Base-by-base conservation (phyloP, 1,140 invertebrate species). In the Panagrolaimus sp. region DNA sequence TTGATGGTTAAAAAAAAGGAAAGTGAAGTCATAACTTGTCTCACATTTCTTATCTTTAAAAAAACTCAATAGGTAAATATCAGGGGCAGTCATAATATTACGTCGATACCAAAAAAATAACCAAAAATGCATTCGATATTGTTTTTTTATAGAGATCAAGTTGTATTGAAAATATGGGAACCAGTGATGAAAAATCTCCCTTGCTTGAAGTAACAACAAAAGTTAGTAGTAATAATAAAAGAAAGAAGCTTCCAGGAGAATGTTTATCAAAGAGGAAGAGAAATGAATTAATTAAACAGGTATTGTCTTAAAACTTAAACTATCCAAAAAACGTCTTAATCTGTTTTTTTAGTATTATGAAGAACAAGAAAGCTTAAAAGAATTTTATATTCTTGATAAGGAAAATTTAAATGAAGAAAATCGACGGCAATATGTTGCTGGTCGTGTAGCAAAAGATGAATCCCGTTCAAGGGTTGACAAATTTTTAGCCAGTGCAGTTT, bases 281-380 rank as follows among this genome's bases (percentile, higher is more conserved):
- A 16, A 25, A 20, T 1, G 27, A 57, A 5, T 27, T 57, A 16
- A 25, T 57, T 25, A 57, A 57, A 57, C 51, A 57, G 51, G 51
- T 57, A 57, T 7, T 2, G 31, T 38, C 7, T 7, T 4, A 4
- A 7, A 38, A 38, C 2, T 2, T 4, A 38, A 38, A n/a, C n/a
- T n/a, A n/a, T n/a, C n/a, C n/a, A n/a, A 7, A 38, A 38, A 38
- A 38, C 7, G 31, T 38, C 7, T 2, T 11, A 8, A 25, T 57
- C 9, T n/a, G 0, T 2, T 38, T 2, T 65, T 76, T 44, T 48
- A 75, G 74, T 75, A 68, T 63, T 75, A 75, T 48, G 68, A 62
- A 11, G 45, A 68, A 0, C 74, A 75, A 20, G 74, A 75, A 20
- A 46, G 67, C 3, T 46, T 75, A 31, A 46, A 53, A 4, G 23